These are phyloP conservation scores for Actias luna DNA, from an alignment of 2,888 invertebrate species.

Conservation along the genomic window DNA sequence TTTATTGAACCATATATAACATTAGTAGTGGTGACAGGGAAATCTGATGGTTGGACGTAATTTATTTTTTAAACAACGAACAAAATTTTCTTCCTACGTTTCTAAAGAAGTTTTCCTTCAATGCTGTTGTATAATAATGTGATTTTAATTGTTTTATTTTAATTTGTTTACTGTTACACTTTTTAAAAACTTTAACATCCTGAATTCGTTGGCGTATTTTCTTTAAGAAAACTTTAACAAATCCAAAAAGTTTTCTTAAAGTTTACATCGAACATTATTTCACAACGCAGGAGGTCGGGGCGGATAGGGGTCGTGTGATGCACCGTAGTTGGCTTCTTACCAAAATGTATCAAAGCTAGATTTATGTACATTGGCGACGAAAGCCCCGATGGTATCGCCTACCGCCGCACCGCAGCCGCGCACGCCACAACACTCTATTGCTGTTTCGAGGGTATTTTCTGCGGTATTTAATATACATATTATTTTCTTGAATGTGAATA, in stretches of 20 bases:
- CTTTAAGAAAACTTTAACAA: neutral
- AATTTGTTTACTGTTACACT: neutral
- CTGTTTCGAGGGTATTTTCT: conserved; percentile 52
- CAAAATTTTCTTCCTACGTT: too few relatives aligned
- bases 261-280: conserved; percentile 53
- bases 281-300: conserved; percentile 44
- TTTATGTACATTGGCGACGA: conserved; percentile 75
- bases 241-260: conserved; percentile 33
- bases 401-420: conserved; percentile 36
- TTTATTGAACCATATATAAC: too few relatives aligned
- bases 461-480: neutral
- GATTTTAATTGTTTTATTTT: neutral
- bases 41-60: too few relatives aligned
- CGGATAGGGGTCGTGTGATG: conserved; percentile 37
- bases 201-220: neutral
- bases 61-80: too few relatives aligned
- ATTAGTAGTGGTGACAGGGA: too few relatives aligned
- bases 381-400: conserved; percentile 70
- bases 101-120: too few relatives aligned
- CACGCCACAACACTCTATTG: conserved; percentile 37
- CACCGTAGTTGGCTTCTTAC: conserved; percentile 71
- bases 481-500: neutral
- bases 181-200: neutral
- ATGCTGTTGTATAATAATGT: neutral
- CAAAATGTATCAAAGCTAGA: conserved; percentile 79